Conservation (phyloP, 2,888 invertebrate species). For the Sesamia inferens region DNA sequence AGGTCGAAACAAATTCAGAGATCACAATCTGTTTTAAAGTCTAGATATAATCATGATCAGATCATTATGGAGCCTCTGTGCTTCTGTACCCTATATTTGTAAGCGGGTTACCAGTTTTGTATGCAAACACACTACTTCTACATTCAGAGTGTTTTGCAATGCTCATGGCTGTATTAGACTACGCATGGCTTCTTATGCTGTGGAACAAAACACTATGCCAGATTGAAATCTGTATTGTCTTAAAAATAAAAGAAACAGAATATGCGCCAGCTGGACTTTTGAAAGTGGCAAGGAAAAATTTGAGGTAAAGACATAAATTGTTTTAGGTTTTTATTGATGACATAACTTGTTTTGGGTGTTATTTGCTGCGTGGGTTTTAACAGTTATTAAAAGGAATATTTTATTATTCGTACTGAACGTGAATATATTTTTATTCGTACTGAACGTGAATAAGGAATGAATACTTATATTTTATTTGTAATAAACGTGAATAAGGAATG, state of each 20-base stretch:
- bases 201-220: conserved; percentile 23
- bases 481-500: too few species aligned
- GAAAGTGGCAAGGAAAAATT: conserved; percentile 5
- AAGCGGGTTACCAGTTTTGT: neutral
- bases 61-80: too few species aligned
- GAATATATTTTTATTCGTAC: too few species aligned
- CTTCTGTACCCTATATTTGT: neutral
- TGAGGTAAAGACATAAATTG: neutral
- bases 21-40: too few species aligned
- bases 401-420: neutral
- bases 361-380: neutral
- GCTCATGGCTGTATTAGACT: neutral
- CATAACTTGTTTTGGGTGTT: neutral
- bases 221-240: conserved; percentile 25
- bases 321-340: neutral
- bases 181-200: neutral
- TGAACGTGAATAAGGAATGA: neutral
- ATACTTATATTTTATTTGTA: too few species aligned
- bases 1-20: too few species aligned
- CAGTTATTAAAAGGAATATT: neutral
- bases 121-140: neutral
- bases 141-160: conserved; percentile 26
- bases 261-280: conserved; percentile 1
- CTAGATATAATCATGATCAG: too few species aligned
- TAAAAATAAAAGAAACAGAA: neutral